A percentile compares a stretch with the other conserved stretches of the same genome.
Evolutionary conservation across 2,888 invertebrate genomes (phyloP).

Genomic region (Junonia oenone): DNA sequence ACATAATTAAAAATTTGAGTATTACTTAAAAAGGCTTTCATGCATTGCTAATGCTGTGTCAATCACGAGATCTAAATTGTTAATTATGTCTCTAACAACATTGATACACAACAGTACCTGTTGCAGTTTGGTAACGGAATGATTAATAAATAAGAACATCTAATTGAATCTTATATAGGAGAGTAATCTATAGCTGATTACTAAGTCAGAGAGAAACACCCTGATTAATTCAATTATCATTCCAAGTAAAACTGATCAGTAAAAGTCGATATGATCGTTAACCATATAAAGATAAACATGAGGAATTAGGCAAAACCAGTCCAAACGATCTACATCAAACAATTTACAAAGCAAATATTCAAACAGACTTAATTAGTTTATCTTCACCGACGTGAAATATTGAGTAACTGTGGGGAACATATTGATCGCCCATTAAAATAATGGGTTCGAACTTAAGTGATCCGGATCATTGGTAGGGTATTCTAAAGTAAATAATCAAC

Average conservation of each 20-base stretch:
- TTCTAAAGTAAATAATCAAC: constrained; percentile 38
- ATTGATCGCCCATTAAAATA: constrained; percentile 72
- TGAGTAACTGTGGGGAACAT: constrained; percentile 59
- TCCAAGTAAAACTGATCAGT: constrained; percentile 8
- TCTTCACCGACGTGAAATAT: constrained; percentile 55
- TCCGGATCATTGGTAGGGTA: constrained; percentile 56
- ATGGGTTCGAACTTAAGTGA: constrained; percentile 59
- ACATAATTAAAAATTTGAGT: too few relatives aligned
- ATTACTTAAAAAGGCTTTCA: too few relatives aligned
- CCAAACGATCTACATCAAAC: constrained; percentile 64
- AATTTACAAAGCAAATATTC: constrained; percentile 70
- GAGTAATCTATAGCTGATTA: too few relatives aligned
- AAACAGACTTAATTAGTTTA: constrained; percentile 70
- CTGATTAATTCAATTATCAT: not conserved
- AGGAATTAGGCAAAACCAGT: constrained; percentile 45
- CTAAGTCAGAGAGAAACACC: not conserved
- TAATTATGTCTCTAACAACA: too few relatives aligned
- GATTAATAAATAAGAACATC: too few relatives aligned
- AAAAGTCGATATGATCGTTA: constrained; percentile 12
- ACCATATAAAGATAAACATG: constrained; percentile 19
- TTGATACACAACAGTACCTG: too few relatives aligned
- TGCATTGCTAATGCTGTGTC: too few relatives aligned
- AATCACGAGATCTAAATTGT: too few relatives aligned
- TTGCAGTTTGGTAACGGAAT: too few relatives aligned
- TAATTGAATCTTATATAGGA: too few relatives aligned